Conservation (phyloP, 2,888 invertebrate genomes). For the Balanococcus diminutus region DNA sequence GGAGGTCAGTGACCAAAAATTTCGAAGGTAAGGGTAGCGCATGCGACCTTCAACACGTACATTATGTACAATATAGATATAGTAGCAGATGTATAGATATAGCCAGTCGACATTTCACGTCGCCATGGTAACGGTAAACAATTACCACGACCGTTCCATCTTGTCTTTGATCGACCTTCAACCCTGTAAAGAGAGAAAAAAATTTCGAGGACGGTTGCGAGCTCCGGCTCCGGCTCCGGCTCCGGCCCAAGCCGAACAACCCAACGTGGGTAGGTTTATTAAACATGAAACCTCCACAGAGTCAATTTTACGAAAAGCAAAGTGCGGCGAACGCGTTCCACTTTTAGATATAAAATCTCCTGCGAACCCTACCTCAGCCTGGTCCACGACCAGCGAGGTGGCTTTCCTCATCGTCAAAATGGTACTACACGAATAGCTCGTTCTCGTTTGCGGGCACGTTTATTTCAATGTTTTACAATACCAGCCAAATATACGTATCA, state of each 20-base stretch:
- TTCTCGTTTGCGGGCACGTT: not conserved
- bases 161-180: slow-evolving; percentile 56
- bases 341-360: not conserved
- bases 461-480: not conserved
- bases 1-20: slow-evolving; percentile 53
- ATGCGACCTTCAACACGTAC: slow-evolving; percentile 45
- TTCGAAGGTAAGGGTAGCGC: slow-evolving; percentile 30
- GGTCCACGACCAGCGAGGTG: not conserved
- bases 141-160: slow-evolving; percentile 53
- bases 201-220: not conserved
- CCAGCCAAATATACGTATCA: not conserved
- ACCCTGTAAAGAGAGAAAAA: slow-evolving; percentile 40
- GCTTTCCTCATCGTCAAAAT: not conserved
- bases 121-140: slow-evolving; percentile 56
- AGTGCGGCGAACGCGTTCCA: not conserved
- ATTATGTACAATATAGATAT: not conserved
- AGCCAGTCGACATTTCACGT: slow-evolving; percentile 8
- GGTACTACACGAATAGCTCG: not conserved
- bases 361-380: not conserved
- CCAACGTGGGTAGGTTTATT: slow-evolving; percentile 31
- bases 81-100: not conserved
- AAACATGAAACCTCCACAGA: slow-evolving; percentile 15
- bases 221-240: not conserved
- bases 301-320: slow-evolving; percentile 32
- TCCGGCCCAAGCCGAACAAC: not conserved